Evolutionary conservation across 1,140 invertebrate genomes (phyloP), one percentile per base, ranked within the genome.

Genomic region (Schlechtendalia chinensis): DNA sequence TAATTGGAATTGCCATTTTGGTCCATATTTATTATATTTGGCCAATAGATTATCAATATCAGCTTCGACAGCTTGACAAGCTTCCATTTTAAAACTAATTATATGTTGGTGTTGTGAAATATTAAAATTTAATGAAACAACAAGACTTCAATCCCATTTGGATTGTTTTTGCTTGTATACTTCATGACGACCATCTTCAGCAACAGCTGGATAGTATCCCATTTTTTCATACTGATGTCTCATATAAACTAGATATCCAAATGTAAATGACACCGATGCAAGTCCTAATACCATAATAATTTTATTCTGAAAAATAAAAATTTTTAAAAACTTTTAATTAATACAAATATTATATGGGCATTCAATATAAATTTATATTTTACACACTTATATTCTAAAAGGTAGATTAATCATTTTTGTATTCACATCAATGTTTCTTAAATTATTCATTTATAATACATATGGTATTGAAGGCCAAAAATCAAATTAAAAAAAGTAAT

Each of bases 41-140:
- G 88, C 88, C 83, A 95, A 87, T 81, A 97, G 93, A 88, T 94
- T 95, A 84, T 97, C 95, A 82, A 97, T 89, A 89, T 98, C 96
- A 87, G 93, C 92, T 87, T 97, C 95, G 61, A 98, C 96, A 83
- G 93, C 92, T 83, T 90, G 87, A 87, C 93, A 95, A 81, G 94
- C 92, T 86, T 97, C 95, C 94, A 96, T 96, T 29, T 72, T 72
- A 6, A 19, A 29, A n/a, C 19, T 29, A 22, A 29, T 10, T 53
- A 29, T 50, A 19, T 24, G 24, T 53, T 17, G 12, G 10, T 10
- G 4, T 11, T 1, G 12, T 67, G 39, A 27, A 80, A 45, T 14
- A 39, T 77, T 22, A 27, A 16, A 87, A 50, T 24, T 82, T n/a
- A 53, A 27, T 29, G 17, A 29, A 71, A 27, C 17, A 53, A 50